A percentile compares a stretch with the other conserved stretches of the same genome.
These are phyloP conservation scores for Nyctibius bracteatus DNA, from an alignment of 2,113 vertebrate species.

Conservation along the genomic window DNA sequence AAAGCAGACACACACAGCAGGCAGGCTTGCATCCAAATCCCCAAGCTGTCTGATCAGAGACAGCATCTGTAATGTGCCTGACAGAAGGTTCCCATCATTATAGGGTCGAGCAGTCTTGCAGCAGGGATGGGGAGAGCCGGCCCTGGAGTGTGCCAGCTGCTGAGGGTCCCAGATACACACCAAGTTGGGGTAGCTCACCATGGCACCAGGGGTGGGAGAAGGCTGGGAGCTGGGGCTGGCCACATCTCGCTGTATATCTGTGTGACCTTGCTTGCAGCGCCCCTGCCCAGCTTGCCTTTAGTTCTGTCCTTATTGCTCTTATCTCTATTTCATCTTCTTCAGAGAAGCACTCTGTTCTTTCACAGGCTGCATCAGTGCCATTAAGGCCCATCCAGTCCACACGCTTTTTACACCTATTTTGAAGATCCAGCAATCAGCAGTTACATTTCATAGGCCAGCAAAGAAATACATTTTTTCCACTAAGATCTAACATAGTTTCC, in stretches of 20 bases:
- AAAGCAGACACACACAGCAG: not conserved
- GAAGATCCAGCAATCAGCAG: not conserved
- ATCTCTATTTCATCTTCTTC: not conserved
- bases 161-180: fast-evolving
- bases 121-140: fast-evolving
- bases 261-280: not conserved
- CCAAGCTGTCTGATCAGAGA: not conserved
- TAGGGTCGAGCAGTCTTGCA: not conserved
- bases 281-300: not conserved
- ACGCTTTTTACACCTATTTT: not conserved
- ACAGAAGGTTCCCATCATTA: not conserved
- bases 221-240: not conserved
- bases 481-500: not conserved
- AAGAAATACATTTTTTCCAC: not conserved
- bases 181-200: not conserved
- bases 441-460: not conserved
- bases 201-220: not conserved
- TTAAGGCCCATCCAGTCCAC: not conserved
- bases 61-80: not conserved
- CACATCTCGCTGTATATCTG: fast-evolving
- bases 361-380: not conserved
- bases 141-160: fast-evolving
- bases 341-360: not conserved
- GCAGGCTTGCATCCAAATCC: not conserved
- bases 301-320: not conserved